Conservation (phyloP, 35 echinoderm and acorn worm species). For the Ptychodera flava region DNA sequence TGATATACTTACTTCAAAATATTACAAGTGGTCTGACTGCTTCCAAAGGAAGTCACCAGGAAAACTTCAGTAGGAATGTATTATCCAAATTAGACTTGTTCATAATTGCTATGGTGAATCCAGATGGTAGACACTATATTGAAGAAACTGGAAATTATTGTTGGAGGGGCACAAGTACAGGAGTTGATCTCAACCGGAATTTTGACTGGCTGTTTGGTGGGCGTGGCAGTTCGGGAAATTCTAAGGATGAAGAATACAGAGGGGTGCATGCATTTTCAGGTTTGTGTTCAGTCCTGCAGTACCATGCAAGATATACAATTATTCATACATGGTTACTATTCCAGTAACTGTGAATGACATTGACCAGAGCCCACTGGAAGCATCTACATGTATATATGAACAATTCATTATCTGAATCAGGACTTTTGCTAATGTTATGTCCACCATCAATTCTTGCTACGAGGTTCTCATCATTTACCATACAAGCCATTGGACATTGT, state of each 20-base stretch:
- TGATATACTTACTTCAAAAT: constrained; percentile 65
- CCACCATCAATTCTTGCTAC: no score
- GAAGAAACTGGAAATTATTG: constrained; percentile 88
- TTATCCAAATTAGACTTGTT: constrained; percentile 74
- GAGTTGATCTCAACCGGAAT: constrained; percentile 90
- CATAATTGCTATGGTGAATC: constrained; percentile 78
- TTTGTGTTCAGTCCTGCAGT: constrained; percentile 8
- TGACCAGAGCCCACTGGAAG: no score
- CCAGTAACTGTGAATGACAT: no score
- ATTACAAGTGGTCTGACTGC: constrained; percentile 52
- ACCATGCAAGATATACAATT: no score
- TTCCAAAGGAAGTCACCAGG: constrained; percentile 17
- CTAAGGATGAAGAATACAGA: constrained; percentile 87
- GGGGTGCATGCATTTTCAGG: constrained; percentile 69
- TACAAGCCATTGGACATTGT: no score
- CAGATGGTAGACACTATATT: constrained; percentile 78
- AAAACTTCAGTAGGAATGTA: constrained; percentile 44
- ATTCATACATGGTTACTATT: no score
- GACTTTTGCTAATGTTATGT: no score
- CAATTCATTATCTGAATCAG: no score
- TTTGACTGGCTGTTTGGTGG: constrained; percentile 98
- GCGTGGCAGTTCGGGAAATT: constrained; percentile 67
- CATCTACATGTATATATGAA: no score
- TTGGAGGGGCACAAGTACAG: constrained; percentile 89
- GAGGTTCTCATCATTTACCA: no score